phyloP scores from a whole-genome alignment of 2,113 vertebrate species.

The Dromiciops gliroides region DNA sequence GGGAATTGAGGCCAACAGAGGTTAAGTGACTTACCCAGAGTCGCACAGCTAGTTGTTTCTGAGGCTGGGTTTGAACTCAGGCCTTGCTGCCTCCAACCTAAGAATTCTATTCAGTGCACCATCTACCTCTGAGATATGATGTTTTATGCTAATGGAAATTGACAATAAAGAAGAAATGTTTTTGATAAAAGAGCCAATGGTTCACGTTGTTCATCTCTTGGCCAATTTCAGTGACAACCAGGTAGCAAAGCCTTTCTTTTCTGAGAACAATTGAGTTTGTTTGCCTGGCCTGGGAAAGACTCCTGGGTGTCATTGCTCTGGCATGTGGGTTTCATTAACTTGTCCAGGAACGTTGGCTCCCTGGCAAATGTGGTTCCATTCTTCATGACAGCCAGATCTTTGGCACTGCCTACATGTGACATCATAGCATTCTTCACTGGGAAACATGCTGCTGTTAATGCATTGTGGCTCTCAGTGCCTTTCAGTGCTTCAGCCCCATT shows the following conservation, averaged over 20 bases:
- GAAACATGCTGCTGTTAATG: background rate
- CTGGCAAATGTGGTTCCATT: background rate
- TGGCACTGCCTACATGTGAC: background rate
- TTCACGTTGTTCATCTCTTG: slow-evolving; percentile 7
- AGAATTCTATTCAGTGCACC: background rate
- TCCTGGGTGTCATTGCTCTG: slow-evolving; percentile 39
- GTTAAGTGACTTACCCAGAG: background rate
- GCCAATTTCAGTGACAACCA: slow-evolving; percentile 32
- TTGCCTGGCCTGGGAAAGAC: slow-evolving; percentile 12
- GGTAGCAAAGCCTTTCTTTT: slow-evolving; percentile 32
- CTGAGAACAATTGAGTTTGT: slow-evolving; percentile 44
- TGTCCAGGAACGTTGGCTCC: slow-evolving; percentile 48
- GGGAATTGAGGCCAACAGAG: background rate
- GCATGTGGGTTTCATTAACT: slow-evolving; percentile 58
- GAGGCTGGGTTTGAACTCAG: background rate
- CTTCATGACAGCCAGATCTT: slow-evolving; percentile 15
- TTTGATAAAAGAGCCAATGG: background rate
- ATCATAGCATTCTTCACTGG: background rate
- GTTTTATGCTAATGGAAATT: background rate
- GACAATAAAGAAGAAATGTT: background rate
- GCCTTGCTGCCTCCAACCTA: background rate
- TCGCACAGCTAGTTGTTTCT: background rate
- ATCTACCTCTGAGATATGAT: background rate
- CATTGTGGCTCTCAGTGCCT: background rate
- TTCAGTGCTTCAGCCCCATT: background rate